Percentiles rank a stretch among this genome's conserved stretches.
These are phyloP conservation scores for Macrosteles quadrilineatus DNA, from an alignment of 1,140 invertebrate species.

Conservation along the genomic window DNA sequence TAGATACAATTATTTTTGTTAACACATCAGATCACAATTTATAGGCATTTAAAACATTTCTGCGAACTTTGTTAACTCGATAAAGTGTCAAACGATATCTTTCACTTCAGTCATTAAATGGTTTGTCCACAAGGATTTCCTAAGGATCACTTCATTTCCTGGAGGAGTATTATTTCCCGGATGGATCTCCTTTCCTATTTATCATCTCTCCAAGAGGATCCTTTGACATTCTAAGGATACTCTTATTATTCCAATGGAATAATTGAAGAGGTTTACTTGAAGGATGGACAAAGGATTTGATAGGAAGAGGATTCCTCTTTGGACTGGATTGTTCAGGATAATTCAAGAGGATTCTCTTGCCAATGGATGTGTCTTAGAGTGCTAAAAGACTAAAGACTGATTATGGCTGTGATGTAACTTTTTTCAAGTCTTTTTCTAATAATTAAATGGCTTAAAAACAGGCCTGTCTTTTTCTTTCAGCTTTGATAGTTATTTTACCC, in stretches of 20 bases:
- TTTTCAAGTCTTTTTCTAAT: too few relatives aligned
- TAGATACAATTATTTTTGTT: background rate
- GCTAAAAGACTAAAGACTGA: background rate
- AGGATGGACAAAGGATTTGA: constrained; percentile 10
- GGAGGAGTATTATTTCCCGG: constrained; percentile 5
- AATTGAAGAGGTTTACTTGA: constrained; percentile 11
- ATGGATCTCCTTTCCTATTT: constrained; percentile 1
- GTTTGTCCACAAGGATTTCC: constrained; percentile 12
- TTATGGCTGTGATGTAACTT: too few relatives aligned
- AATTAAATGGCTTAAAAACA: too few relatives aligned
- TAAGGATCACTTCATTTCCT: constrained; percentile 10
- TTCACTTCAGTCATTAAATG: background rate
- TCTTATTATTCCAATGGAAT: background rate
- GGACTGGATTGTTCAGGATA: constrained; percentile 9
- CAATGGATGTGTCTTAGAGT: constrained; percentile 1
- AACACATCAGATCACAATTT: background rate
- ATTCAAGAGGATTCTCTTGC: constrained; percentile 17
- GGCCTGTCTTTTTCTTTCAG: too few relatives aligned
- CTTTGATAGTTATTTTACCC: too few relatives aligned
- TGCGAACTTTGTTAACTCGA: background rate
- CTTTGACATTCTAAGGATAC: background rate
- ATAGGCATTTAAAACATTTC: background rate
- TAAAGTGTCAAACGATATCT: background rate
- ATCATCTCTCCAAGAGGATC: constrained; percentile 5
- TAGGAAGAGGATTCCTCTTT: constrained; percentile 17